Base-by-base conservation (phyloP, 2,113 vertebrate species). In the Pseudonaja textilis region DNA sequence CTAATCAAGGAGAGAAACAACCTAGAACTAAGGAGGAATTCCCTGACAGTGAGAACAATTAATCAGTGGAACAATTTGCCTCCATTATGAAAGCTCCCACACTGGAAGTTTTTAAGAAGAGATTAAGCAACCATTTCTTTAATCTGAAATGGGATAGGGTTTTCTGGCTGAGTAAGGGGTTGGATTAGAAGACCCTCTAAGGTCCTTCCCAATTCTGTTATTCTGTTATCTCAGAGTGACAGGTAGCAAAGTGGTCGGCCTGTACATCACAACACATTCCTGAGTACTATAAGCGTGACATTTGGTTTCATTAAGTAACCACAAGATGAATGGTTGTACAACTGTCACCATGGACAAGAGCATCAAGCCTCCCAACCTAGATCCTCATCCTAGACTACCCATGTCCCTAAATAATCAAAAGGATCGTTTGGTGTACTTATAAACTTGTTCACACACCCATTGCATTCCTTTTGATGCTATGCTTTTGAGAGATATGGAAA, bases 401-500 rank as follows among this genome's bases (percentile, higher is more conserved):
- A 34, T 8, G 14, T 29, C 87, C 87, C 87, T 9, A 88, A 87
- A 87, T 47, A 50, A 47, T 14, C 45, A 87, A 16, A 26, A 87
- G 5, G 5, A 26, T 26, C 6, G 14, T 50, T 42, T 22, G 50
- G 50, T 88, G 26, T n/a, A 20, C 18, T 55, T 55, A 88, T 34
- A n/a, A n/a, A n/a, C 16, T 56, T 39, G 54, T 61, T 16, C 56
- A 89, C 42, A 59, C 25, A 59, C 42, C 42, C 42, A 29, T 14
- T 34, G 22, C 23, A 14, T 69, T 57, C 74, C n/a, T 54, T 56
- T 29, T 4, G 61, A 54, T 26, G 23, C 92, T 88, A 91, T 94
- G 91, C 45, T 86, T 92, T 92, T 95, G 34, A 64, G 89, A 34
- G 20, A 42, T 55, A 85, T 92, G 87, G 90, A 95, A 88, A 97